Percentiles rank a stretch among this genome's conserved stretches.
Conservation (phyloP, 2,797 vertebrate genomes). For the Falco columbarius region DNA sequence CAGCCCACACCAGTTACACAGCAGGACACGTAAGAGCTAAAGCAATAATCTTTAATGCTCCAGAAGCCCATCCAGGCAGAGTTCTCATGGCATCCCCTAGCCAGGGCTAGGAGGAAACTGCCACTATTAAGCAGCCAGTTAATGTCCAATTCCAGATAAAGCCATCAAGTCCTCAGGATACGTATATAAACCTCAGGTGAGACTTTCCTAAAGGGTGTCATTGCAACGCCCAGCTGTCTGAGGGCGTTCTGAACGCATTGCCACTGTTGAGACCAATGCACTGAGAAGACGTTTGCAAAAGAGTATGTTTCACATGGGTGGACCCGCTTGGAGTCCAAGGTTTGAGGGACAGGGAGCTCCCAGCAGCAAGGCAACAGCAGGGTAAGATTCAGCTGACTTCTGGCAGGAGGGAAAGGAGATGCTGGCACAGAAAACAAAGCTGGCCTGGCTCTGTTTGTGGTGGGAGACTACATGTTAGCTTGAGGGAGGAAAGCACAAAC, state of each 20-base stretch:
- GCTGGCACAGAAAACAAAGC: background rate
- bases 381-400: background rate
- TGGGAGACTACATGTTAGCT: accelerated
- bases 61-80: background rate
- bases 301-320: background rate
- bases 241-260: background rate
- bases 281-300: background rate
- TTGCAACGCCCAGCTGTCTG: background rate
- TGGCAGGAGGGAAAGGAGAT: background rate
- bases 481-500: background rate
- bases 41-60: background rate
- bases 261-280: accelerated
- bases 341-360: background rate
- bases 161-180: background rate
- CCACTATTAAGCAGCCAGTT: background rate
- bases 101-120: background rate
- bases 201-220: background rate
- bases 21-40: background rate
- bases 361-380: background rate
- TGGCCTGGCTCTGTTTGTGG: background rate
- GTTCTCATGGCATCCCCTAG: background rate
- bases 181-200: background rate
- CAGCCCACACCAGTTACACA: background rate
- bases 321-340: background rate
- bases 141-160: background rate